These are phyloP conservation scores for Phalacrocorax brasilianus DNA, from an alignment of 2,113 vertebrate genomes.

Conservation along the genomic window DNA sequence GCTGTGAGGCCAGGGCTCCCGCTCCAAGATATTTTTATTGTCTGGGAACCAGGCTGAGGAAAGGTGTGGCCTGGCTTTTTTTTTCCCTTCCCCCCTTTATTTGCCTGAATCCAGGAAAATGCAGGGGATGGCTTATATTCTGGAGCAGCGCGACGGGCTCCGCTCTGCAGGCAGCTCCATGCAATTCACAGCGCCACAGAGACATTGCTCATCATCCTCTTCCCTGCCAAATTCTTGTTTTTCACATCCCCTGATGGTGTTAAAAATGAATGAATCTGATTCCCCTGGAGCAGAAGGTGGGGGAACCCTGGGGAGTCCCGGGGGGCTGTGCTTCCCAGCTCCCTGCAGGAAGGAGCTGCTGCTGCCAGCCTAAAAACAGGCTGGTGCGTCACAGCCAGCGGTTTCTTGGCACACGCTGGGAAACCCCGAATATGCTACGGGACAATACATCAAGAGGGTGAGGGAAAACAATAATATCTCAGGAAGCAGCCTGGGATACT, in stretches of 20 bases:
- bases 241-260: fast-evolving
- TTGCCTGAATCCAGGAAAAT: not conserved
- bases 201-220: not conserved
- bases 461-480: conserved; percentile 17
- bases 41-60: conserved; percentile 10
- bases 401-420: not conserved
- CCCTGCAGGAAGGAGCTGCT: not conserved
- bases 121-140: not conserved
- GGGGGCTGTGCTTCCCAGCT: fast-evolving
- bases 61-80: not conserved
- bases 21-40: conserved; percentile 10
- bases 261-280: not conserved
- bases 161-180: not conserved
- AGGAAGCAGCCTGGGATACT: conserved; percentile 24
- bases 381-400: not conserved
- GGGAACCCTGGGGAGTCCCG: not conserved
- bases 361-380: not conserved
- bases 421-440: not conserved
- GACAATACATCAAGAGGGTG: conserved; percentile 13
- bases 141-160: fast-evolving
- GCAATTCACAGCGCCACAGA: not conserved
- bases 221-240: not conserved
- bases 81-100: not conserved
- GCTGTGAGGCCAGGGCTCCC: not conserved
- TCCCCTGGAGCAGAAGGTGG: not conserved